Base-by-base conservation (phyloP, 2,797 vertebrate genomes). In the Trematomus bernacchii region DNA sequence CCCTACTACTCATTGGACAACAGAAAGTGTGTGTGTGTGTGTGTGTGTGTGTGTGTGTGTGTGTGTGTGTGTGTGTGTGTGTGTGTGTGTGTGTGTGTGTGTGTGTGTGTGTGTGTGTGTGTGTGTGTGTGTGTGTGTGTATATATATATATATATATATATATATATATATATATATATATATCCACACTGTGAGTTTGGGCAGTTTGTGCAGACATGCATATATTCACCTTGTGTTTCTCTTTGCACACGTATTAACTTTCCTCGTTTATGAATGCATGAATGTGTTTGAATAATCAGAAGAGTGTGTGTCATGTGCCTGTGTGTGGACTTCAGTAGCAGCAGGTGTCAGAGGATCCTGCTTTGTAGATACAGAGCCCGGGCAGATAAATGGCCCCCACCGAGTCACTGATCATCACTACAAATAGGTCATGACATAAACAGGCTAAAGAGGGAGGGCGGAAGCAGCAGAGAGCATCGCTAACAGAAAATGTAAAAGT, bases 371-470 rank as follows among this genome's bases (percentile, higher is more conserved):
- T 67, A 44, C 14, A 59, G 52, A 66, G 72, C 43, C 15, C 52
- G 16, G 74, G 70, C 54, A 61, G 71, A 89, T 68, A 55, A 82
- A 83, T 81, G 23, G 66, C 63, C 82, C 66, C 62, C 73, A 59
- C 68, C 1, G 53, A 79, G 73, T 82, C 85, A 84, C 82, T 51
- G 80, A 90, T 88, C 86, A 87, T 91, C 66, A 76, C 73, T 73
- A 76, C 76, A 89, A 88, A 85, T 80, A 80, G 84, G 77, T 82
- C 78, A 79, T 70, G 82, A 89, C 80, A 80, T 57, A 83, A 85
- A 81, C 85, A 82, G 86, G 85, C 48, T 85, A 69, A 66, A 73
- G 19, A 52, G 62, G 61, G 76, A 54, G 44, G 44, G 33, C 2
- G 59, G 50, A 43, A 7, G 65, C 66, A 51, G 76, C 53, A 12